Evolutionary conservation across 2,888 invertebrate genomes (phyloP), one percentile per base, ranked within the genome.

Genomic region (Heliconius aoede): DNA sequence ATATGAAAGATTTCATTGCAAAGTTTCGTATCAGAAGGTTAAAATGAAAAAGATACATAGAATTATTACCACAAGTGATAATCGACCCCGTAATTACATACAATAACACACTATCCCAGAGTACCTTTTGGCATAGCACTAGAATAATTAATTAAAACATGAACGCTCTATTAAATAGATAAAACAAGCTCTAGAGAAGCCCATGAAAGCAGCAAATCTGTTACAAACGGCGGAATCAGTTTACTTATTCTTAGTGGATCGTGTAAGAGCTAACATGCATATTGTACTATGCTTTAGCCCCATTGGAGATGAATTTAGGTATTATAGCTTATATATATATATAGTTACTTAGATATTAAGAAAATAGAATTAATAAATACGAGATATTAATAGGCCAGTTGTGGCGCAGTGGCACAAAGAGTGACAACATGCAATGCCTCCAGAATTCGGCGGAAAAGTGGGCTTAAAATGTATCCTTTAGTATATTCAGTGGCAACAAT

Each of bases 221-320:
- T 83, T 95, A 80, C 95, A 95, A 80, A 96, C 97, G 0, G 92
- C 95, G 4, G 97, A 98, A 86, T 92, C 95, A 0, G 95, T 97
- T 76, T 97, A 97, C 86, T 90, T 95, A 80, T 97, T 97, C 89
- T 95, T 98, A 72, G 96, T 98, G 84, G 96, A 97, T 79, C 95
- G 97, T 78, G 97, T 97, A 21, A 92, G 97, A 72, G 90, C 95
- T 24, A 97, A 97, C 87, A 88, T 98, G 87, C 98, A 98, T 85
- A 96, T 98, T 51, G 96, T 98, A 68, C 91, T 98, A 36, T 97
- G 98, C 86, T 97, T 98, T 96, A 98, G 97, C 84, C 98, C 98
- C 0, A 97, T 98, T 76, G 98, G 98, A 0, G 97, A 97, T 78
- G 95, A 96, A 24, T 98, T 98, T 90, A 89, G 95, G 94, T 93